A percentile compares a stretch with the other conserved stretches of the same genome.
Evolutionary conservation across 2,113 vertebrate species (phyloP).

Genomic region (Campylomormyrus numenius): DNA sequence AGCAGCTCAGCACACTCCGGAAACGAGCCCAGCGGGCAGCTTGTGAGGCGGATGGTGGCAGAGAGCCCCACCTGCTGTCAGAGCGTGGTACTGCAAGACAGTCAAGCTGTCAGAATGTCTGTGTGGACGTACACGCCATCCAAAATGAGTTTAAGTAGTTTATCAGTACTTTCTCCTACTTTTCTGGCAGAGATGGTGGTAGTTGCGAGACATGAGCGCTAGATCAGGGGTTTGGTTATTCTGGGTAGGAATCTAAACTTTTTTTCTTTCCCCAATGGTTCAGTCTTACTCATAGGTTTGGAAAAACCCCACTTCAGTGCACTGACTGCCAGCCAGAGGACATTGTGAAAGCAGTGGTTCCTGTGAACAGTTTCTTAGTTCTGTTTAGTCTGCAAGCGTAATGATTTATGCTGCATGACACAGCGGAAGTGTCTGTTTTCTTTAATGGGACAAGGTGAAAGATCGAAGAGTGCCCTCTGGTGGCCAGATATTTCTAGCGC

Average conservation of each 20-base stretch:
- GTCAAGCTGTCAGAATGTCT: neutral
- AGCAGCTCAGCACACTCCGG: constrained; percentile 18
- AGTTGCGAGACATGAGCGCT: neutral
- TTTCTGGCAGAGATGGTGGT: neutral
- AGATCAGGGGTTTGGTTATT: neutral
- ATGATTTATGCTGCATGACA: neutral
- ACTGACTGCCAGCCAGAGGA: neutral
- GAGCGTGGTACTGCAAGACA: constrained; percentile 4
- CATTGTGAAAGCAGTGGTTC: neutral
- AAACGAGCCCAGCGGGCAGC: constrained; percentile 30
- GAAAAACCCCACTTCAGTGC: neutral
- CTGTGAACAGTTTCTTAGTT: neutral
- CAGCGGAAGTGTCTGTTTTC: constrained; percentile 3
- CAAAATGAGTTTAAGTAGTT: neutral
- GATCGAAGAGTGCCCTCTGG: constrained; percentile 38
- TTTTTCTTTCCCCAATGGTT: neutral
- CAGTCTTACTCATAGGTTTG: neutral
- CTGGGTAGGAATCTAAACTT: neutral
- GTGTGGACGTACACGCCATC: neutral
- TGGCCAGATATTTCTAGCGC: constrained; percentile 8
- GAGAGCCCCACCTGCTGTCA: constrained; percentile 19
- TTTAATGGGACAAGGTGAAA: neutral
- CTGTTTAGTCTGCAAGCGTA: neutral
- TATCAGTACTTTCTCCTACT: neutral
- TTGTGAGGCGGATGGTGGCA: neutral